A percentile compares a stretch with the other conserved stretches of the same genome.
Evolutionary conservation across 2,797 vertebrate species (phyloP).

Genomic region (Potorous gilbertii): DNA sequence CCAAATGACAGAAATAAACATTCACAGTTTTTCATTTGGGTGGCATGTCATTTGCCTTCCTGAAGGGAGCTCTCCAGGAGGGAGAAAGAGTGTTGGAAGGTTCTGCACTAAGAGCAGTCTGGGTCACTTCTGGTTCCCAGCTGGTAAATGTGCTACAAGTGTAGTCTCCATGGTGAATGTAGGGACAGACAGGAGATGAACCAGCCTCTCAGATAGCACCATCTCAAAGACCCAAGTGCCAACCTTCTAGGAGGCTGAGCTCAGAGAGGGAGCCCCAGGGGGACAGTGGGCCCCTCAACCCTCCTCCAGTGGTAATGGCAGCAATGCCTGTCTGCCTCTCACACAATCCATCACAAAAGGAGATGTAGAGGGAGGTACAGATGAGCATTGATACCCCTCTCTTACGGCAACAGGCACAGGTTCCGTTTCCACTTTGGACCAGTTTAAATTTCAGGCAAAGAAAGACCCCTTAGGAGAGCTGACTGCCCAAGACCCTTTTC

Average conservation of each 20-base stretch:
- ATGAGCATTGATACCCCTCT: not conserved
- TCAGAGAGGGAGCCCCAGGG: no score
- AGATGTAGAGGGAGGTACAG: no score
- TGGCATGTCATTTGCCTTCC: not conserved
- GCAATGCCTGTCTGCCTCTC: no score
- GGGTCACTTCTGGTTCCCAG: not conserved
- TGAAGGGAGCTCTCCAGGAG: not conserved
- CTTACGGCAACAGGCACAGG: not conserved
- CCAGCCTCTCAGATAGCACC: not conserved
- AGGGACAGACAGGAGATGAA: not conserved
- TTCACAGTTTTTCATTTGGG: not conserved
- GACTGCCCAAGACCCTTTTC: not conserved
- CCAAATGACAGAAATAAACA: slow-evolving; percentile 9
- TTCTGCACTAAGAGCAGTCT: not conserved
- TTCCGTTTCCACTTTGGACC: not conserved
- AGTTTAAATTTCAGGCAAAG: no score
- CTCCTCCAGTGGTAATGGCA: no score
- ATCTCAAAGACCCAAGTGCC: not conserved
- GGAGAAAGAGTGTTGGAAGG: not conserved
- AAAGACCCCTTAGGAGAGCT: not conserved
- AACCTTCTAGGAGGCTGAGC: not conserved
- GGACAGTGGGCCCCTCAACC: not conserved
- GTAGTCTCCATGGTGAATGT: not conserved
- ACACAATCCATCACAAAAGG: no score
- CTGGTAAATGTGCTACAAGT: not conserved